These are phyloP conservation scores for Muscicapa adusta DNA, from an alignment of 2,113 vertebrate species.

Conservation along the genomic window DNA sequence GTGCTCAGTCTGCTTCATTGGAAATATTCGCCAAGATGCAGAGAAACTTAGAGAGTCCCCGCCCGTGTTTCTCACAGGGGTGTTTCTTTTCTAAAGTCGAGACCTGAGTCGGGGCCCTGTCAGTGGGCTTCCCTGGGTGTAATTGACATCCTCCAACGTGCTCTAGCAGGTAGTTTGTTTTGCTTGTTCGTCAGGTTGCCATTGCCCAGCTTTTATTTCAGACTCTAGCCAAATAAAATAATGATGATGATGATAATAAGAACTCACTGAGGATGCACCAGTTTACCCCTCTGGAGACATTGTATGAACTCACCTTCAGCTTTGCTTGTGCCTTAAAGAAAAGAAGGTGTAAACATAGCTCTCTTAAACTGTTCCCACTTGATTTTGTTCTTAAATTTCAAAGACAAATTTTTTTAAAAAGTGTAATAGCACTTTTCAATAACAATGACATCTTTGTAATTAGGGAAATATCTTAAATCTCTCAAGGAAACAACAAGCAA, in stretches of 20 bases:
- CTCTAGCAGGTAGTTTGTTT: neutral
- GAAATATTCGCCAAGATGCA: neutral
- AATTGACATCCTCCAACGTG: neutral
- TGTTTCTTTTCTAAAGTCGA: neutral
- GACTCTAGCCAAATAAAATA: neutral
- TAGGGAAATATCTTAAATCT: neutral
- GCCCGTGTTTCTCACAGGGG: neutral
- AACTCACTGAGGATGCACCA: neutral
- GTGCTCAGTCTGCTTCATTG: neutral
- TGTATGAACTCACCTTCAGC: neutral
- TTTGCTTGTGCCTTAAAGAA: neutral
- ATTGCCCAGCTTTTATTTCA: neutral
- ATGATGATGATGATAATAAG: too few relatives aligned
- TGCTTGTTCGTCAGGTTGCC: neutral
- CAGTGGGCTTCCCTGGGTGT: neutral
- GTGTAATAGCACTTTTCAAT: neutral
- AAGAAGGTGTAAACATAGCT: neutral
- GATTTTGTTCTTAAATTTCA: neutral
- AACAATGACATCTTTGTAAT: neutral
- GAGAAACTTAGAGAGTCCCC: neutral
- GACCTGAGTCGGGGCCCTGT: neutral
- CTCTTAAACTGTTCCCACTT: neutral
- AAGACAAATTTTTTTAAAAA: too few relatives aligned
- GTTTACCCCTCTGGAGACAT: neutral
- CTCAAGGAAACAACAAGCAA: neutral